Percentiles rank a stretch among this genome's conserved stretches.
phyloP scores from a whole-genome alignment of 1,140 invertebrate species.

The Trichonephila clavipes region DNA sequence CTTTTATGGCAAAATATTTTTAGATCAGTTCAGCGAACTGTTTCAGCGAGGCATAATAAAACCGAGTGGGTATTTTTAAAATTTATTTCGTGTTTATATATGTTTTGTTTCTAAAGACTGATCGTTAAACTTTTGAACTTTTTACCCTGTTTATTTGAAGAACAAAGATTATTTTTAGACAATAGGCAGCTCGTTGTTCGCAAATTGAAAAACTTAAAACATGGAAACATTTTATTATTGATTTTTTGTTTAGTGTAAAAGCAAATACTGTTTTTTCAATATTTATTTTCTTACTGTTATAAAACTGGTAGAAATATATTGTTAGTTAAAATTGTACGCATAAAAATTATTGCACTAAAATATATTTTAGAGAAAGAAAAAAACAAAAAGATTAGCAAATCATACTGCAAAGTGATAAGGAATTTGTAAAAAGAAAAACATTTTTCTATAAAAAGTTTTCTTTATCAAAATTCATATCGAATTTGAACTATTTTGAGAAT shows the following conservation, averaged over 20 bases:
- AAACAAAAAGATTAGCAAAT: no score
- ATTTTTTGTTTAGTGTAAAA: not conserved
- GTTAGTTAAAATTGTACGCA: no score
- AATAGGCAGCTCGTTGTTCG: not conserved
- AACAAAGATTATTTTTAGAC: not conserved
- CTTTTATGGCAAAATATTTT: slow-evolving; percentile 16
- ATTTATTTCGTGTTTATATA: not conserved
- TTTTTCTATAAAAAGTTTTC: no score
- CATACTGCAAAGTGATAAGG: no score
- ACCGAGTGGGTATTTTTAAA: not conserved
- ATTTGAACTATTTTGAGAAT: no score
- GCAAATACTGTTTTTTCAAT: no score
- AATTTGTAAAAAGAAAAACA: no score
- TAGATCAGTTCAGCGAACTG: slow-evolving; percentile 1
- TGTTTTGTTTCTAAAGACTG: not conserved
- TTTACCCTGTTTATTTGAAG: slow-evolving; percentile 26
- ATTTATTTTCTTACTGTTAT: no score
- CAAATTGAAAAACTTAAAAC: not conserved
- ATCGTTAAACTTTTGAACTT: slow-evolving; percentile 30
- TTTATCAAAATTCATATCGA: no score
- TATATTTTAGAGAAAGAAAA: no score
- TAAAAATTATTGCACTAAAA: no score
- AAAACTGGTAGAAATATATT: no score
- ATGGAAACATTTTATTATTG: not conserved
- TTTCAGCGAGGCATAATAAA: not conserved